Evolutionary conservation across 2,888 invertebrate genomes (phyloP), one percentile per base, ranked within the genome.

Genomic region (Cremastinae sp.): DNA sequence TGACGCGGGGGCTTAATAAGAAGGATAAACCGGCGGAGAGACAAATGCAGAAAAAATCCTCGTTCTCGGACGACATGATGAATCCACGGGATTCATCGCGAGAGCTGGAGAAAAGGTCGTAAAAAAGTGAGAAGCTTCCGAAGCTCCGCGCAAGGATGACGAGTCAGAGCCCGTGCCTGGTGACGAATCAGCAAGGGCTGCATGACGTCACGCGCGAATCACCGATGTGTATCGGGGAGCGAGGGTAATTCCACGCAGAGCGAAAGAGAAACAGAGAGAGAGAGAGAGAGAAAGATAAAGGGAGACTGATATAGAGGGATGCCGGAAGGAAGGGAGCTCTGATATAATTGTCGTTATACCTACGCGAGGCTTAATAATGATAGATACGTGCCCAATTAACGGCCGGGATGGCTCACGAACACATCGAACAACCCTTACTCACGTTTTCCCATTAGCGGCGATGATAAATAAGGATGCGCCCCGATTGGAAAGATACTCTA

Each of bases 181-280:
- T 45, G 66, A 43, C 56, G 43, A 51, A 58, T 72, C 71, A 64
- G 61, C 56, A 4, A 62, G 36, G 34, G 51, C 69, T 74, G n/a
- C n/a, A n/a, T n/a, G 64, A 64, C 74, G 74, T 74, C 69, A 74
- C 58, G 54, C 43, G 14, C 58, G 51, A 56, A 43, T 64, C 62
- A 64, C 74, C 49, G 58, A 69, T 64, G 64, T 51, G 43, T 62
- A 47, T 54, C 70, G 14, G 36, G 22, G n/a, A 10, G 2, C 2
- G 41, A 41, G 41, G 28, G 28, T 2, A 28, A 28, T 28, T 12
- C 41, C 4, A 41, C n/a, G n/a, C n/a, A n/a, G n/a, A n/a, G n/a
- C n/a, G n/a, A n/a, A n/a, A n/a, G n/a, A n/a, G n/a, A n/a, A n/a
- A n/a, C n/a, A 34, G 9, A 2, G 12, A 2, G 8, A 20, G 0